phyloP scores from a whole-genome alignment of 2,888 invertebrate species.

The Acleris literana region DNA sequence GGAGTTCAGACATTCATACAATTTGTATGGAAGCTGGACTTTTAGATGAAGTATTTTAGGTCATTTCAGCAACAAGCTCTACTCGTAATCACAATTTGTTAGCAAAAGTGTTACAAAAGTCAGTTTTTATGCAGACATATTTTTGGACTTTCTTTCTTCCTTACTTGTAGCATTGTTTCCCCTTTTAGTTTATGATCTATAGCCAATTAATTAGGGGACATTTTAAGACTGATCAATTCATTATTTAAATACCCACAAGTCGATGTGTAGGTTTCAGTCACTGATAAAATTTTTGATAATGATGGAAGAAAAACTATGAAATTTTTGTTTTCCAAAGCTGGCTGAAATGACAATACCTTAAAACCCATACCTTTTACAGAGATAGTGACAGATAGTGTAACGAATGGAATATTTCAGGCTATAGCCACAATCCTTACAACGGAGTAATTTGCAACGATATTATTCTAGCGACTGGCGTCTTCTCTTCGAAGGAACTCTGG shows the following conservation, averaged over 20 bases:
- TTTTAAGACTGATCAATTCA: too few relatives aligned
- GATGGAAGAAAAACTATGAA: background rate
- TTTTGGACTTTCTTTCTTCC: too few relatives aligned
- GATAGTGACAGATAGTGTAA: slow-evolving; percentile 44
- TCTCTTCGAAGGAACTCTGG: slow-evolving; percentile 99
- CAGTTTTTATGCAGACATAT: too few relatives aligned
- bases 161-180: too few relatives aligned
- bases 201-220: too few relatives aligned
- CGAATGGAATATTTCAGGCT: slow-evolving; percentile 85
- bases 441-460: slow-evolving; percentile 99
- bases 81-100: too few relatives aligned
- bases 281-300: background rate
- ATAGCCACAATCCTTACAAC: slow-evolving; percentile 98
- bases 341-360: slow-evolving; percentile 23
- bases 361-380: slow-evolving; percentile 57
- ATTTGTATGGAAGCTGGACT: slow-evolving; percentile 15
- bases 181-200: too few relatives aligned
- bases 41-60: slow-evolving; percentile 6
- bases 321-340: background rate
- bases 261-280: too few relatives aligned
- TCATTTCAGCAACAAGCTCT: slow-evolving; percentile 26
- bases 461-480: slow-evolving; percentile 99
- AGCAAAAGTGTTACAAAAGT: too few relatives aligned
- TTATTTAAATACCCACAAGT: background rate
- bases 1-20: slow-evolving; percentile 15